phyloP scores from a whole-genome alignment of 2,113 vertebrate genomes.

The Tragelaphus scriptus region DNA sequence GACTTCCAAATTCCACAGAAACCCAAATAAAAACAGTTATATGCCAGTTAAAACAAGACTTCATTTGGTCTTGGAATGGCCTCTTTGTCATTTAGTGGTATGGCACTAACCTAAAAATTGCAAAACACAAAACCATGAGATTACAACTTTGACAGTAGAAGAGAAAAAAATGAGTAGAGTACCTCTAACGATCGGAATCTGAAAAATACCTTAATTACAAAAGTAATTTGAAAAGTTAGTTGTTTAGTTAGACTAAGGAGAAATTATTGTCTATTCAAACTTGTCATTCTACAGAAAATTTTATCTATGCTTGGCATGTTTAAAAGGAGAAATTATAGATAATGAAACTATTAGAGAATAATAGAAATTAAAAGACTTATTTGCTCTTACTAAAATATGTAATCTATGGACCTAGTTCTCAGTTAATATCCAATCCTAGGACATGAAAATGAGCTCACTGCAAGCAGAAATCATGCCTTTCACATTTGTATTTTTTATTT shows the following conservation, averaged over 20 bases:
- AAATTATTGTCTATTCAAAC: conserved; percentile 34
- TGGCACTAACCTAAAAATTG: conserved; percentile 44
- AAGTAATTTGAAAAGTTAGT: conserved; percentile 40
- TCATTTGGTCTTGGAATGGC: conserved; percentile 40
- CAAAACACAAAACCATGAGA: conserved; percentile 19
- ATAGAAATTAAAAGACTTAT: conserved; percentile 48
- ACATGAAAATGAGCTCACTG: background rate
- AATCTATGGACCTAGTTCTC: background rate
- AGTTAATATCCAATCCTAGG: background rate
- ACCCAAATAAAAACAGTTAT: conserved; percentile 52
- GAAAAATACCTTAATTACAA: conserved; percentile 38
- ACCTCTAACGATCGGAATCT: conserved; percentile 22
- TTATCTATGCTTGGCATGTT: conserved; percentile 15
- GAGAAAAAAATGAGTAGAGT: conserved; percentile 41
- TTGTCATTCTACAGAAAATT: conserved; percentile 34
- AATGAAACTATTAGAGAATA: conserved; percentile 37
- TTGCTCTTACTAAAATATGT: conserved; percentile 50
- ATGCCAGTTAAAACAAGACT: conserved; percentile 48
- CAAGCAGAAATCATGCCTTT: background rate
- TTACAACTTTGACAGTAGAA: conserved; percentile 6
- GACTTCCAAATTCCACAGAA: conserved; percentile 68
- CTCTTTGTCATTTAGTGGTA: conserved; percentile 12
- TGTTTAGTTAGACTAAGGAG: conserved; percentile 48
- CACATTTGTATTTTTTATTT: background rate
- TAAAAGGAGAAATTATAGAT: conserved; percentile 41